These are phyloP conservation scores for Hypena proboscidalis DNA, from an alignment of 2,888 invertebrate species.

Conservation along the genomic window DNA sequence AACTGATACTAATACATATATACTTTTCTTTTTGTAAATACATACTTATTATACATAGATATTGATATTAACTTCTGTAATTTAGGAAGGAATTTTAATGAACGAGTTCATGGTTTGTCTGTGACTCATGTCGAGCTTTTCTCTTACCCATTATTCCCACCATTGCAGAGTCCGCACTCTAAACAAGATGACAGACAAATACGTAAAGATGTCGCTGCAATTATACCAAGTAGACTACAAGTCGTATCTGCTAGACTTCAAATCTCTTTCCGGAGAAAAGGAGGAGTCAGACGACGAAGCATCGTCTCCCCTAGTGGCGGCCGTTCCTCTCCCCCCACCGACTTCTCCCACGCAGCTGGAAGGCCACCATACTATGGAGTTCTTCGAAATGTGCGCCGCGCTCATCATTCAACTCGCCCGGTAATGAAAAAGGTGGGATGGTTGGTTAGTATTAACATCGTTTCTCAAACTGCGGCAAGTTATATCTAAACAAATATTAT, in stretches of 20 bases:
- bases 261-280: conserved; percentile 94
- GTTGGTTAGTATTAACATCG: not conserved
- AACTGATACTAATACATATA: too few relatives aligned
- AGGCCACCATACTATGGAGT: conserved; percentile 99
- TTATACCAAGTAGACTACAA: conserved; percentile 99
- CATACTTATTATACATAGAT: too few relatives aligned
- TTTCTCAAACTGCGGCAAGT: not conserved
- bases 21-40: too few relatives aligned
- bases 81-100: too few relatives aligned
- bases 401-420: conserved; percentile 99
- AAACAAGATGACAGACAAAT: conserved; percentile 92
- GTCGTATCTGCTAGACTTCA: conserved; percentile 98
- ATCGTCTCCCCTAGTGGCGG: conserved; percentile 45
- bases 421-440: conserved; percentile 66
- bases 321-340: conserved; percentile 55
- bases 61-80: too few relatives aligned
- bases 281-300: conserved; percentile 80
- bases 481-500: too few relatives aligned
- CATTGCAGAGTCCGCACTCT: conserved; percentile 92
- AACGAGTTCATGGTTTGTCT: too few relatives aligned
- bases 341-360: conserved; percentile 60
- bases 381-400: conserved; percentile 99
- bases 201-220: conserved; percentile 99
- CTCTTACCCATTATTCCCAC: conserved; percentile 5
- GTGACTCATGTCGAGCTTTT: too few relatives aligned